Percentiles rank a stretch among this genome's conserved stretches.
Conservation (phyloP, 2,113 vertebrate species). For the Nothoprocta pentlandii region DNA sequence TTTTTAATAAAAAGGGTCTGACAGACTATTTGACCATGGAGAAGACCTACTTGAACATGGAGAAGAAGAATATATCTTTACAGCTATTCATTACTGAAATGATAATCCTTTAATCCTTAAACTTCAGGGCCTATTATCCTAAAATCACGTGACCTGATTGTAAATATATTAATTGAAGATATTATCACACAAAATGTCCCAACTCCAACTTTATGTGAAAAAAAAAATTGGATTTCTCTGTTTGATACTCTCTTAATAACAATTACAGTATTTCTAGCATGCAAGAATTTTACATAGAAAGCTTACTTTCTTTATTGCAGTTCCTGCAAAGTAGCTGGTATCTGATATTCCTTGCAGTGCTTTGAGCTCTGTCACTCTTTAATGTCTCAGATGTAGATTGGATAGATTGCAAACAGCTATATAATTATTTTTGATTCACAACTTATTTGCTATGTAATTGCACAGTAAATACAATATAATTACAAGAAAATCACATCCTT, state of each 20-base stretch:
- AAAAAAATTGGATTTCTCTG: not conserved
- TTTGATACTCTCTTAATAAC: not conserved
- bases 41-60: not conserved
- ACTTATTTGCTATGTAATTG: slow-evolving; percentile 66
- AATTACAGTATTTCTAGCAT: not conserved
- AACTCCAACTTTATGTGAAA: not conserved
- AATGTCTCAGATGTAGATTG: slow-evolving; percentile 57
- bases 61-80: not conserved
- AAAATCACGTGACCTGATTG: not conserved
- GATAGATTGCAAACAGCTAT: slow-evolving; percentile 53
- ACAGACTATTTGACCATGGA: not conserved
- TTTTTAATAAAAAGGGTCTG: not conserved
- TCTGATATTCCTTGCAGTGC: slow-evolving; percentile 28
- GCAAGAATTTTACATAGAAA: not conserved
- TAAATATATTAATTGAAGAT: not conserved
- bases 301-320: not conserved
- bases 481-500: slow-evolving; percentile 65
- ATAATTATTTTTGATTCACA: slow-evolving; percentile 59
- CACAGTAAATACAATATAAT: slow-evolving; percentile 59
- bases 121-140: not conserved
- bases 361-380: slow-evolving; percentile 34
- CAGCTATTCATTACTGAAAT: not conserved
- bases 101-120: not conserved
- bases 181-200: not conserved
- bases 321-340: not conserved